These are phyloP conservation scores for Sogatella furcifera DNA, from an alignment of 1,140 invertebrate species.

Conservation along the genomic window DNA sequence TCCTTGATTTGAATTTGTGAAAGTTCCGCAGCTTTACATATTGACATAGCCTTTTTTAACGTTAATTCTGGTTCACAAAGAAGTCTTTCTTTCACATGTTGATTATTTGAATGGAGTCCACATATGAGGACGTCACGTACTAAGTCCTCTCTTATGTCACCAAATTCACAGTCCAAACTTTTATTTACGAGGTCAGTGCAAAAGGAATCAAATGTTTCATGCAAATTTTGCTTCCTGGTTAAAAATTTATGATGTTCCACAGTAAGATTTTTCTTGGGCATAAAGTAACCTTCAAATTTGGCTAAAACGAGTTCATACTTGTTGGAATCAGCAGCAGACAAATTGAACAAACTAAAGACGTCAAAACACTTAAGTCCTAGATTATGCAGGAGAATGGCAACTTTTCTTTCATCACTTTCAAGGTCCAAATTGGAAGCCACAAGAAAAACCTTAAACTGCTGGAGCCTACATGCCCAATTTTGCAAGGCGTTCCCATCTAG, in stretches of 20 bases:
- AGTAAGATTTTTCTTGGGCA: conserved; percentile 19
- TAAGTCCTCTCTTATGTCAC: conserved; percentile 16
- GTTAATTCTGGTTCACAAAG: neutral
- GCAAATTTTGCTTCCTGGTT: conserved; percentile 18
- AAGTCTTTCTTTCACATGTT: conserved; percentile 2
- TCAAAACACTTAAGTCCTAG: conserved; percentile 20
- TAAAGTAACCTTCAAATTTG: conserved; percentile 20
- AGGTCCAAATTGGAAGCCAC: conserved; percentile 17
- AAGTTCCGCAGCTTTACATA: neutral
- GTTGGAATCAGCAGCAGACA: conserved; percentile 3
- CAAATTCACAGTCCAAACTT: conserved; percentile 21
- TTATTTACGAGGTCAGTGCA: conserved; percentile 20
- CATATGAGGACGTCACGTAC: conserved; percentile 17
- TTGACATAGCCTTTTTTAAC: neutral
- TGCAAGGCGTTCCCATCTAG: neutral
- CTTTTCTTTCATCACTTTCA: conserved; percentile 24
- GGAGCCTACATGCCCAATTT: neutral
- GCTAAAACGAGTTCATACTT: neutral
- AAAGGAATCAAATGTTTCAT: conserved; percentile 21
- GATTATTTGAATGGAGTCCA: neutral
- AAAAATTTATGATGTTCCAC: conserved; percentile 25
- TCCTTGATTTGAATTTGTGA: conserved; percentile 1
- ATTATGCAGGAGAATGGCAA: conserved; percentile 21
- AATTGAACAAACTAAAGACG: conserved; percentile 19
- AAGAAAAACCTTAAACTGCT: conserved; percentile 16